Evolutionary conservation across 1,140 invertebrate species (phyloP).

Genomic region (Oedothorax gibbosus): DNA sequence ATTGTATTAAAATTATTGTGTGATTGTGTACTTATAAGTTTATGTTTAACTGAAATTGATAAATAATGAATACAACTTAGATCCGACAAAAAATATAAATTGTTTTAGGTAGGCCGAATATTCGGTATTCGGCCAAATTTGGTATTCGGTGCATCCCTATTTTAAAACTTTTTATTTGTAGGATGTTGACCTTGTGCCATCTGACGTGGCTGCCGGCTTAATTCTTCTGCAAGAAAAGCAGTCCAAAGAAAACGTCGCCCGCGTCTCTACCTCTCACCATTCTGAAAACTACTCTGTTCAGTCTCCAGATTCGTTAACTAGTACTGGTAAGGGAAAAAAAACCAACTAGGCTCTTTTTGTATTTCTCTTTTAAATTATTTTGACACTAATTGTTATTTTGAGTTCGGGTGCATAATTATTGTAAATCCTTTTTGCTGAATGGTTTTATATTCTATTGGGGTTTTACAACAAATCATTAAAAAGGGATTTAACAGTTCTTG

Average conservation of each 20-base stretch:
- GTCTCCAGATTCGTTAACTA: slow-evolving; percentile 57
- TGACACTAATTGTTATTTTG: background rate
- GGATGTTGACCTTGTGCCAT: slow-evolving; percentile 87
- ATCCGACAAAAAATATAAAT: no score
- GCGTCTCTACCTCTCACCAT: slow-evolving; percentile 71
- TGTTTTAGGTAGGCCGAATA: no score
- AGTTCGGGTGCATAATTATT: no score
- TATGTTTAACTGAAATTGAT: no score
- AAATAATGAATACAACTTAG: no score
- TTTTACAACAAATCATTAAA: background rate
- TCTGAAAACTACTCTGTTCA: slow-evolving; percentile 52
- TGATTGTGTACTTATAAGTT: no score
- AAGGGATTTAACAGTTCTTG: no score
- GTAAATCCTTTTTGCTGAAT: background rate
- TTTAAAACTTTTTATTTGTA: slow-evolving; percentile 68
- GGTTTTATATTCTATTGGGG: background rate
- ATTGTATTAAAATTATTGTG: no score
- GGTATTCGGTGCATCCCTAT: no score
- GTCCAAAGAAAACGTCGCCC: slow-evolving; percentile 71
- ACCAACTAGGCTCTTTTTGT: background rate
- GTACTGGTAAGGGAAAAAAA: slow-evolving; percentile 31
- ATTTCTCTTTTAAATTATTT: background rate
- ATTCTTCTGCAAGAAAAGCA: slow-evolving; percentile 77
- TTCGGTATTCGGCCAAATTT: no score
- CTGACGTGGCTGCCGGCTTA: slow-evolving; percentile 88